These are phyloP conservation scores for Pelmatolapia mariae DNA, from an alignment of 2,113 vertebrate species.

Conservation along the genomic window DNA sequence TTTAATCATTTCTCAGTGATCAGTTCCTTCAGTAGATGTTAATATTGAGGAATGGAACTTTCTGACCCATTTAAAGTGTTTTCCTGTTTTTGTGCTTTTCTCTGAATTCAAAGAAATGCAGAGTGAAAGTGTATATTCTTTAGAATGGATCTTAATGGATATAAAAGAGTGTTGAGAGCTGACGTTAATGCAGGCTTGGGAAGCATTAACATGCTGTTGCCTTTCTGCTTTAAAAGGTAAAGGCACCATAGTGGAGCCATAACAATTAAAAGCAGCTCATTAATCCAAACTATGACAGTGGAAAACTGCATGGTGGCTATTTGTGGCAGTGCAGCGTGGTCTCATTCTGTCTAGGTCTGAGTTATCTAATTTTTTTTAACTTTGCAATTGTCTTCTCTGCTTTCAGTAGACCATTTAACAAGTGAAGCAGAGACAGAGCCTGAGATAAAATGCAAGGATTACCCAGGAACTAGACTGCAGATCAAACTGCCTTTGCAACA, in stretches of 20 bases:
- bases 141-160: background rate
- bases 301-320: background rate
- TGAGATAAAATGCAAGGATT: background rate
- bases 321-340: background rate
- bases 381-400: background rate
- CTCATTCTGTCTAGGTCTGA: background rate
- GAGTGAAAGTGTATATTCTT: background rate
- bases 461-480: background rate
- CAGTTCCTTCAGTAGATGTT: background rate
- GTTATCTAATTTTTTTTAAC: background rate
- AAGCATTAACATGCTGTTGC: background rate
- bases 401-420: background rate
- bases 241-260: background rate
- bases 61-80: conserved; percentile 25
- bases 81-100: background rate
- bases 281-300: background rate
- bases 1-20: conserved; percentile 27
- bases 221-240: background rate
- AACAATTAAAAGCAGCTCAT: conserved; percentile 25
- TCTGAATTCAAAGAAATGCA: background rate
- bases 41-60: conserved; percentile 6
- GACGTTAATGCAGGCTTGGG: background rate
- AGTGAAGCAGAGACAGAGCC: background rate
- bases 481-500: background rate
- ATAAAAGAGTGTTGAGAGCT: background rate